A percentile compares a stretch with the other conserved stretches of the same genome.
phyloP scores from a whole-genome alignment of 2,888 invertebrate genomes.

The Caenorhabditis angaria region DNA sequence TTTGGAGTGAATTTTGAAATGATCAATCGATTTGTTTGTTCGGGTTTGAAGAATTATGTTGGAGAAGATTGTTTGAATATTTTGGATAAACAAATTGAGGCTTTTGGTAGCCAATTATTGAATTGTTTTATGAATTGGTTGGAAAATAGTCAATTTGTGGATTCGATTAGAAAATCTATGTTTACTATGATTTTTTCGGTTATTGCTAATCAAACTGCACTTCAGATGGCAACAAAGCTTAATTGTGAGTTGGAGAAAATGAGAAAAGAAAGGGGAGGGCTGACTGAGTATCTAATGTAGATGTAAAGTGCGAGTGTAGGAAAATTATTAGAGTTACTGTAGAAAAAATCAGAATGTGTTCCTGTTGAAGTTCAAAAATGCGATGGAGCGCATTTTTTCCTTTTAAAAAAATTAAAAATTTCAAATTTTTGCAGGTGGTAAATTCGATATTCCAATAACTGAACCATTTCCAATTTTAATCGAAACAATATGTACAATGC shows the following conservation, averaged over 20 bases:
- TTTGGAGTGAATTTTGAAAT: too few species aligned
- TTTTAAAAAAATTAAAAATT: not conserved
- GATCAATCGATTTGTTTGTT: slow-evolving; percentile 36
- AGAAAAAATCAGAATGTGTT: too few species aligned
- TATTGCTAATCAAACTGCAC: slow-evolving; percentile 31
- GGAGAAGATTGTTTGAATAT: slow-evolving; percentile 11
- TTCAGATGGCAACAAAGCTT: slow-evolving; percentile 23
- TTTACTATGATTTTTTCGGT: slow-evolving; percentile 48
- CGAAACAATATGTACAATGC: slow-evolving; percentile 46
- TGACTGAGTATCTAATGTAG: too few species aligned
- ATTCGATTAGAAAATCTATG: slow-evolving; percentile 32
- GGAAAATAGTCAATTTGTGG: slow-evolving; percentile 19
- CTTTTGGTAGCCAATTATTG: slow-evolving; percentile 17
- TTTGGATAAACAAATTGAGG: slow-evolving; percentile 23
- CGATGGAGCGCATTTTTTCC: not conserved
- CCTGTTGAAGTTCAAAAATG: too few species aligned
- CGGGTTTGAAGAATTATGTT: slow-evolving; percentile 19
- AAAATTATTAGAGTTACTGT: too few species aligned
- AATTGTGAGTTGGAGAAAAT: slow-evolving; percentile 1
- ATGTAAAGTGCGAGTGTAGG: too few species aligned
- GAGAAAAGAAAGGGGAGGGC: not conserved
- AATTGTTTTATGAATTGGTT: slow-evolving; percentile 20
- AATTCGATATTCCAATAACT: slow-evolving; percentile 54
- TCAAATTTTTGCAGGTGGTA: slow-evolving; percentile 29
- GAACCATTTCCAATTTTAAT: slow-evolving; percentile 55